Conservation (phyloP, 2,113 vertebrate species). For the Sterna hirundo region DNA sequence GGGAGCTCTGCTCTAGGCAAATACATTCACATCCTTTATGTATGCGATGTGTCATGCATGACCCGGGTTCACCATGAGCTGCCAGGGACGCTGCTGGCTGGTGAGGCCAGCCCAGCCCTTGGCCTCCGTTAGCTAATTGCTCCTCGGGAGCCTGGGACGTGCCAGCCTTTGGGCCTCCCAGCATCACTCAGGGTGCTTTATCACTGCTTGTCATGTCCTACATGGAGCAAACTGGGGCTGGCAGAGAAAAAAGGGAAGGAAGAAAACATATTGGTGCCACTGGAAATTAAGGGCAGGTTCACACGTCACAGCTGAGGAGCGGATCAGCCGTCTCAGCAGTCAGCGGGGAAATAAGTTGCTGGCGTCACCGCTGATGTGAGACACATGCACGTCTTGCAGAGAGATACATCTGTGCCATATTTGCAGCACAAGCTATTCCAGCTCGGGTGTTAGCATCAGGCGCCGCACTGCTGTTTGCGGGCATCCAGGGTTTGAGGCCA, state of each 20-base stretch:
- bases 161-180: background rate
- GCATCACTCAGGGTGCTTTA: background rate
- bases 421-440: background rate
- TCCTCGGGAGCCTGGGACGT: background rate
- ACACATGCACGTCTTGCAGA: background rate
- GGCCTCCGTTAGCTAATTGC: background rate
- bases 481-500: background rate
- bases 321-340: slow-evolving; percentile 10
- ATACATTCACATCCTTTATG: background rate
- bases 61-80: background rate
- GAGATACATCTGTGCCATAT: background rate
- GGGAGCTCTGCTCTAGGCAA: background rate
- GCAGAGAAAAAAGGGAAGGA: background rate
- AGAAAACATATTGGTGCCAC: background rate
- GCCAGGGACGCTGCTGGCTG: background rate
- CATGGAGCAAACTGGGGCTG: background rate
- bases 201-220: background rate
- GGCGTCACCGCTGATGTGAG: slow-evolving; percentile 40
- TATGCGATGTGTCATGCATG: background rate
- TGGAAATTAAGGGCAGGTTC: slow-evolving; percentile 3
- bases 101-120: background rate
- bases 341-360: slow-evolving; percentile 58
- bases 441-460: background rate
- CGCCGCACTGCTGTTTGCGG: background rate
- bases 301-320: background rate